phyloP scores from a whole-genome alignment of 2,888 invertebrate species.

The Mechanitis messenoides region DNA sequence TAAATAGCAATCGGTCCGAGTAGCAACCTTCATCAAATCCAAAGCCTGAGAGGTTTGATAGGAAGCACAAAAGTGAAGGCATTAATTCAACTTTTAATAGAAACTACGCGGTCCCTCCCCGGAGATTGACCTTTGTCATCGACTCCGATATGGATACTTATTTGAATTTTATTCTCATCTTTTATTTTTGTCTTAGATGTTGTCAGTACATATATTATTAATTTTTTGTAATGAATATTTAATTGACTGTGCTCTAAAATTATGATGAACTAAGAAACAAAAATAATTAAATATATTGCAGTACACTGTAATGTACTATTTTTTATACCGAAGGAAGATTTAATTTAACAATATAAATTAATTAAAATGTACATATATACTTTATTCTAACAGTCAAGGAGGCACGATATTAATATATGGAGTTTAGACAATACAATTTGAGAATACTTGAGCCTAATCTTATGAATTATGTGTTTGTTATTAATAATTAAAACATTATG shows the following conservation, averaged over 20 bases:
- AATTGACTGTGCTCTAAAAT: not conserved
- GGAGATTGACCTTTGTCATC: slow-evolving; percentile 50
- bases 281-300: too few species aligned
- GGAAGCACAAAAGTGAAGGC: slow-evolving; percentile 28
- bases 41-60: slow-evolving; percentile 9
- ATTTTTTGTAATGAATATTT: not conserved
- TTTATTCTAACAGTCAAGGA: too few species aligned
- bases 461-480: too few species aligned
- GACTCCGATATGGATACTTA: slow-evolving; percentile 48
- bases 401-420: too few species aligned
- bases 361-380: too few species aligned
- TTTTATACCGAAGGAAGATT: too few species aligned
- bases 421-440: too few species aligned
- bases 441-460: too few species aligned
- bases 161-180: slow-evolving; percentile 47
- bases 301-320: too few species aligned
- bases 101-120: slow-evolving; percentile 42
- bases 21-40: slow-evolving; percentile 12
- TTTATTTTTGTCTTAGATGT: slow-evolving; percentile 11
- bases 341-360: too few species aligned
- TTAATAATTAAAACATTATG: too few species aligned
- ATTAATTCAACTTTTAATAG: slow-evolving; percentile 67
- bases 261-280: too few species aligned
- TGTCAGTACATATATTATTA: not conserved
- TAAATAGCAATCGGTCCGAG: not conserved